Conservation (phyloP, 2,113 vertebrate species). For the Nestor notabilis region DNA sequence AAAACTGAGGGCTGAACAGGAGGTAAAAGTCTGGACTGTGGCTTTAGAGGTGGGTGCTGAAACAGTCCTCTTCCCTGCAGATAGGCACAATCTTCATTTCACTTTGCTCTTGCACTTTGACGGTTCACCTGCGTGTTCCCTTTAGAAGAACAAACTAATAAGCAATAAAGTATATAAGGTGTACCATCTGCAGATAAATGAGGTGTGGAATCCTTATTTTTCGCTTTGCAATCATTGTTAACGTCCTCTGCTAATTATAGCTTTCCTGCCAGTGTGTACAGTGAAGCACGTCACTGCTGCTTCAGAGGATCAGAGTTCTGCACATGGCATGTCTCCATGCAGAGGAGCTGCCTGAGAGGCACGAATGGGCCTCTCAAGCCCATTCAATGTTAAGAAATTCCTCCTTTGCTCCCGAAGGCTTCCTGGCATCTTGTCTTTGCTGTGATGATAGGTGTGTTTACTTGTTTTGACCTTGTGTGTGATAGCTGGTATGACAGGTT, state of each 20-base stretch:
- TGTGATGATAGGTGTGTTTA: neutral
- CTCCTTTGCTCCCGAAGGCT: neutral
- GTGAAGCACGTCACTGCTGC: neutral
- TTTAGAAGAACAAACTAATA: neutral
- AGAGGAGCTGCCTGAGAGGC: neutral
- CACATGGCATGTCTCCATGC: rapidly evolving
- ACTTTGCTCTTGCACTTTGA: neutral
- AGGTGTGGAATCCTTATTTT: neutral
- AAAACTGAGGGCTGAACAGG: neutral
- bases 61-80: neutral
- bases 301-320: neutral
- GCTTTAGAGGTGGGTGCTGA: neutral
- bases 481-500: neutral
- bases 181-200: neutral
- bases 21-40: neutral
- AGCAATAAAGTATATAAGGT: neutral
- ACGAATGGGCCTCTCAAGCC: neutral
- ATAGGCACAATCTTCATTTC: neutral
- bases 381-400: neutral
- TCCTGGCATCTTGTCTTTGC: neutral
- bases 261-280: neutral
- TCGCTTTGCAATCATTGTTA: neutral
- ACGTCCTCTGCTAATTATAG: neutral
- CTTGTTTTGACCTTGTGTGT: neutral
- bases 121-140: neutral